Evolutionary conservation across 2,888 invertebrate genomes (phyloP).

Genomic region (Drosophila glabriapex): DNA sequence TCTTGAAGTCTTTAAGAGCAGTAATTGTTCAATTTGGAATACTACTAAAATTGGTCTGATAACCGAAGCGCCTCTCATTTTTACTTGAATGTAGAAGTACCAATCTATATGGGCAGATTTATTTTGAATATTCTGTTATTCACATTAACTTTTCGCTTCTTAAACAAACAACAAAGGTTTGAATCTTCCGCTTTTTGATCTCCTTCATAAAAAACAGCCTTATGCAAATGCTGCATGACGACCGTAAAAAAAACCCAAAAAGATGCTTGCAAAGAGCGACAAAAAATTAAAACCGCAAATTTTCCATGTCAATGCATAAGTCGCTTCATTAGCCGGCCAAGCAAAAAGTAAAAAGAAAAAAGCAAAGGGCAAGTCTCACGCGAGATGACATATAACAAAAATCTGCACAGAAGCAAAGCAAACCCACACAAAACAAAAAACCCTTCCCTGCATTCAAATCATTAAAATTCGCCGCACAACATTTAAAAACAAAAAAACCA

Average conservation of each 20-base stretch:
- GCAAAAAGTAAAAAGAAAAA: slow-evolving; percentile 6
- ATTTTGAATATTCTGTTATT: background rate
- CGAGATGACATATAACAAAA: slow-evolving; percentile 66
- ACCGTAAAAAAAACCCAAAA: slow-evolving; percentile 51
- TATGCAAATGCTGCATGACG: slow-evolving; percentile 71
- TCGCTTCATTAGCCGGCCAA: slow-evolving; percentile 73
- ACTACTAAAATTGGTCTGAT: background rate
- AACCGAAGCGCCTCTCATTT: background rate
- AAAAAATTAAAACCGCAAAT: slow-evolving; percentile 64
- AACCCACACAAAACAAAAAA: slow-evolving; percentile 17
- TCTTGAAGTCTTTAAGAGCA: background rate
- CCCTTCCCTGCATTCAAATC: slow-evolving; percentile 60
- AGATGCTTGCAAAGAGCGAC: background rate
- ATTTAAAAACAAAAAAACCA: slow-evolving; percentile 25
- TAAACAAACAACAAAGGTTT: slow-evolving; percentile 65
- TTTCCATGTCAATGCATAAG: slow-evolving; percentile 82
- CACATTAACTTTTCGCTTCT: slow-evolving; percentile 6
- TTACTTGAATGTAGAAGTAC: background rate
- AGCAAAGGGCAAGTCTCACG: slow-evolving; percentile 31
- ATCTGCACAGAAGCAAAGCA: slow-evolving; percentile 27
- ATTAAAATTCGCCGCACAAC: slow-evolving; percentile 60
- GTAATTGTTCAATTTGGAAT: background rate
- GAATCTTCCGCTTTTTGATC: slow-evolving; percentile 29
- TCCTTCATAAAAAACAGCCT: slow-evolving; percentile 12
- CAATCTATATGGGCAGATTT: background rate